These are phyloP conservation scores for Mnemiopsis leidyi DNA, from an alignment of 37 sponge, comb jelly and placozoan species.

Conservation along the genomic window DNA sequence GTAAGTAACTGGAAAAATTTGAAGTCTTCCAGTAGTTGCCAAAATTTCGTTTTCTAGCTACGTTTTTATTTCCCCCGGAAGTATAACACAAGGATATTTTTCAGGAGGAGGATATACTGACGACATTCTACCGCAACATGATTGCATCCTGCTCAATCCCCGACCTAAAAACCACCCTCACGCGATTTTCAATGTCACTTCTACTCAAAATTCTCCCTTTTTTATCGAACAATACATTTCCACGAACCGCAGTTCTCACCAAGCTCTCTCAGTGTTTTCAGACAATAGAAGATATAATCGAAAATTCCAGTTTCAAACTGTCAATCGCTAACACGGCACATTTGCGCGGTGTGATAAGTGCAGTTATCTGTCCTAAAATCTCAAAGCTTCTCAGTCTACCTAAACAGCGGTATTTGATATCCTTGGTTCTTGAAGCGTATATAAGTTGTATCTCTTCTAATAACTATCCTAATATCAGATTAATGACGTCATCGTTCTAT, in stretches of 20 bases:
- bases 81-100: too few species aligned
- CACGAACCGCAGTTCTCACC: background rate
- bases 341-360: background rate
- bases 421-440: conserved; percentile 1
- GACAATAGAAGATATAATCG: background rate
- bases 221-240: background rate
- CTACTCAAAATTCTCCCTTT: background rate
- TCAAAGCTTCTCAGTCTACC: background rate
- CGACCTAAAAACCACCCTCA: background rate
- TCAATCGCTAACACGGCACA: background rate
- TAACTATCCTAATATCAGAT: conserved; percentile 25
- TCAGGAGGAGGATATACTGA: conserved; percentile 54
- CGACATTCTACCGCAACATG: conserved; percentile 51
- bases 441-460: conserved; percentile 2
- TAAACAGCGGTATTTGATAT: background rate
- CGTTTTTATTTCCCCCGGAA: too few species aligned
- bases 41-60: too few species aligned
- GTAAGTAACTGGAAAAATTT: too few species aligned
- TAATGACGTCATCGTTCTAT: background rate
- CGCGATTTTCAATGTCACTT: background rate
- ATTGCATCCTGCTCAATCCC: background rate
- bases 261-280: background rate
- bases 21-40: too few species aligned
- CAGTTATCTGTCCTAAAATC: conserved; percentile 4
- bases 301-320: background rate